Evolutionary conservation across 2,888 invertebrate species (phyloP).

Genomic region (Entomobrya multifasciata): DNA sequence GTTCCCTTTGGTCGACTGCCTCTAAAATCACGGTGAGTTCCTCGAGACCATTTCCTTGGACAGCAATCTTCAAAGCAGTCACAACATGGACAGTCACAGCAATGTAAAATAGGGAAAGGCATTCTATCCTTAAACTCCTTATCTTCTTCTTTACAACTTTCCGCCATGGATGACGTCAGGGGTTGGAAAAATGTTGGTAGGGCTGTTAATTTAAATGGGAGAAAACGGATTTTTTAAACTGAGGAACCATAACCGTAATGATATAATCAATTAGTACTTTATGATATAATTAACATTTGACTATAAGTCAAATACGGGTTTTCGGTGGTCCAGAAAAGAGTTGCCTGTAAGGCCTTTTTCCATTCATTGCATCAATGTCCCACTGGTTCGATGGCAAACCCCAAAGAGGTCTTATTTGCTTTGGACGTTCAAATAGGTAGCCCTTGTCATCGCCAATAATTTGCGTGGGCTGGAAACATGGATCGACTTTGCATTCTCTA

Average conservation of each 20-base stretch:
- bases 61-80: no score
- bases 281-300: not conserved
- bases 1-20: constrained; percentile 26
- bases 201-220: constrained; percentile 16
- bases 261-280: no score
- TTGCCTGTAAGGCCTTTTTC: constrained; percentile 11
- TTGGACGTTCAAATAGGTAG: constrained; percentile 43
- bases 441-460: constrained; percentile 45
- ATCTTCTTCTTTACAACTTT: constrained; percentile 24
- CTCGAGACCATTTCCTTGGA: not conserved
- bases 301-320: constrained; percentile 7
- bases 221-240: not conserved
- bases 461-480: constrained; percentile 11
- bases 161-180: not conserved
- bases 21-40: constrained; percentile 15
- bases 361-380: constrained; percentile 45
- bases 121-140: not conserved
- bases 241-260: not conserved
- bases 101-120: not conserved
- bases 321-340: not conserved
- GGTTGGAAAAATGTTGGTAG: constrained; percentile 53
- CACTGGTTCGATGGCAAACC: constrained; percentile 42
- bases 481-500: no score
- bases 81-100: no score
- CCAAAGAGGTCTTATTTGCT: constrained; percentile 53